These are phyloP conservation scores for Theodoxus fluviatilis DNA, from an alignment of 2,888 invertebrate genomes.

Conservation along the genomic window DNA sequence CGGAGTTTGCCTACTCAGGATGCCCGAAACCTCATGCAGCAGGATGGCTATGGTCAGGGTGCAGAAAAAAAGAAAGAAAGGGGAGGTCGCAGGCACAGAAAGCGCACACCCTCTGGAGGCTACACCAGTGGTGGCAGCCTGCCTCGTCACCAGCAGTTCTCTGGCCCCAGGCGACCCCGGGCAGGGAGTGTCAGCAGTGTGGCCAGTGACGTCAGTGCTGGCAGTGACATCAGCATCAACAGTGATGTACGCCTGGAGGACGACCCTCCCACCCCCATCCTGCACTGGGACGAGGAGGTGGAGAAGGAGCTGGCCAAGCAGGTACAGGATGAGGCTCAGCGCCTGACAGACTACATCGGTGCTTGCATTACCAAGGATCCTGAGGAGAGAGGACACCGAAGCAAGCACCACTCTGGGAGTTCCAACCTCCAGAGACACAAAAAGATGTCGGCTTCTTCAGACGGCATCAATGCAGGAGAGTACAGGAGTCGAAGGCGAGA, in stretches of 20 bases:
- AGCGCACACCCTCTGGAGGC: too few species aligned
- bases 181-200: constrained; percentile 51
- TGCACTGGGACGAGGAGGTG: constrained; percentile 56
- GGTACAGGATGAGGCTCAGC: constrained; percentile 53
- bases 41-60: constrained; percentile 31
- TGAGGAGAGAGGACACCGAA: too few species aligned
- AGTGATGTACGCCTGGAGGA: constrained; percentile 29
- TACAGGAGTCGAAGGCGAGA: constrained; percentile 27
- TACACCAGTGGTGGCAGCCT: constrained; percentile 33
- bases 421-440: too few species aligned
- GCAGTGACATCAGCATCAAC: constrained; percentile 47
- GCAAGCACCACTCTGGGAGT: too few species aligned
- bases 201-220: constrained; percentile 42
- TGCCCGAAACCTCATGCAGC: too few species aligned
- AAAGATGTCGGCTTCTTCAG: background rate
- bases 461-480: constrained; percentile 11
- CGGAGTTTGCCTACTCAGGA: too few species aligned
- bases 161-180: constrained; percentile 41
- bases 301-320: constrained; percentile 49
- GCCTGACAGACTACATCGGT: constrained; percentile 50
- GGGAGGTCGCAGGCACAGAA: background rate
- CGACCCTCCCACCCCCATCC: constrained; percentile 30
- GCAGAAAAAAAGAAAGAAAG: constrained; percentile 20
- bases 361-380: too few species aligned
- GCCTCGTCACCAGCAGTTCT: constrained; percentile 32